Percentiles rank a stretch among this genome's conserved stretches.
phyloP scores from a whole-genome alignment of 2,888 invertebrate species.

The Salticus scenicus region DNA sequence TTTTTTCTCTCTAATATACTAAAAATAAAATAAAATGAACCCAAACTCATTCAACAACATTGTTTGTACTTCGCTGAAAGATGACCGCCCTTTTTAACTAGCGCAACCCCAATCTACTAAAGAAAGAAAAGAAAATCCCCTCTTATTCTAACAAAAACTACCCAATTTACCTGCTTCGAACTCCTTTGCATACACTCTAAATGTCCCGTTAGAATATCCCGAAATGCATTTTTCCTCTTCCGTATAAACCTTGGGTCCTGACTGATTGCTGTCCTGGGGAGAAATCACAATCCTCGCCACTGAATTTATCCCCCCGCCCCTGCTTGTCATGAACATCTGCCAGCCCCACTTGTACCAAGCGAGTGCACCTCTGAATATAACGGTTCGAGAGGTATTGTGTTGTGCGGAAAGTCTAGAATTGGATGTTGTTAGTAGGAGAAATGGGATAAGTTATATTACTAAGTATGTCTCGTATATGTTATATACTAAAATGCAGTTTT shows the following conservation, averaged over 20 bases:
- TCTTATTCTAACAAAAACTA: not conserved
- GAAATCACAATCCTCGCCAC: conserved; percentile 30
- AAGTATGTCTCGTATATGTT: no score
- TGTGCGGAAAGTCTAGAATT: not conserved
- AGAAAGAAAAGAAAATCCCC: not conserved
- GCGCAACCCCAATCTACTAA: not conserved
- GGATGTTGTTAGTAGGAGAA: not conserved
- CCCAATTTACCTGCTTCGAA: not conserved
- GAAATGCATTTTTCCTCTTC: not conserved
- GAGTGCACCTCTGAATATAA: conserved; percentile 12
- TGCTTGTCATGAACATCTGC: conserved; percentile 36
- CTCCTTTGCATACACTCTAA: not conserved
- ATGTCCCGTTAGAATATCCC: not conserved
- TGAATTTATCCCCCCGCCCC: not conserved
- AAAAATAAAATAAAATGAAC: not conserved
- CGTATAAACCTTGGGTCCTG: not conserved
- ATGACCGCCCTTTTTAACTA: not conserved
- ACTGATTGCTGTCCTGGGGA: conserved; percentile 39
- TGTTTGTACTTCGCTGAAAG: not conserved
- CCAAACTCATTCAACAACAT: not conserved
- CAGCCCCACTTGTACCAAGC: not conserved
- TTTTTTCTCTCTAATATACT: not conserved
- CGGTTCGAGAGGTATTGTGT: conserved; percentile 7
- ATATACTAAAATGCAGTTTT: no score
- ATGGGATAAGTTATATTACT: not conserved